A percentile compares a stretch with the other conserved stretches of the same genome.
Conservation (phyloP, 2,888 invertebrate genomes). For the Ligdia adustata region DNA sequence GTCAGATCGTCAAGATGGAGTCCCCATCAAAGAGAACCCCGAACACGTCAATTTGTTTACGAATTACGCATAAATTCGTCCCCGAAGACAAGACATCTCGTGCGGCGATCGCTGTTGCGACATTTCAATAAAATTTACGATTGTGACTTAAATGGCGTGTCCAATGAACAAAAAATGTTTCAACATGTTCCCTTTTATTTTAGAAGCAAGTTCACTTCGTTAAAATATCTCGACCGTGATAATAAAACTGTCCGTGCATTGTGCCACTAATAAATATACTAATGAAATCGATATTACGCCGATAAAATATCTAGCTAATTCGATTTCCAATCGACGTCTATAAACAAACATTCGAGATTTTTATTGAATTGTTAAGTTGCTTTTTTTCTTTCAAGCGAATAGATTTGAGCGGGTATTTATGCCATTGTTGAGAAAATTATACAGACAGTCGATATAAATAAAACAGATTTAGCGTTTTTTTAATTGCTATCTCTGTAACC, state of each 20-base stretch:
- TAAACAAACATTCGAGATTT: constrained; percentile 39
- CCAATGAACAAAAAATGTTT: constrained; percentile 75
- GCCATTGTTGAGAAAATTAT: constrained; percentile 20
- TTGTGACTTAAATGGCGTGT: constrained; percentile 82
- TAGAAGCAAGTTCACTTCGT: constrained; percentile 74
- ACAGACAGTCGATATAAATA: constrained; percentile 4
- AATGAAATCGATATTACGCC: constrained; percentile 64
- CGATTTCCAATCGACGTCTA: constrained; percentile 42
- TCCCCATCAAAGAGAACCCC: constrained; percentile 70
- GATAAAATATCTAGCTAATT: constrained; percentile 46
- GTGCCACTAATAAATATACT: constrained; percentile 62
- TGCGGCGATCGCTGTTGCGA: constrained; percentile 80
- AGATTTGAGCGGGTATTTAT: constrained; percentile 36
- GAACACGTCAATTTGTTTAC: constrained; percentile 82
- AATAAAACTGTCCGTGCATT: constrained; percentile 73
- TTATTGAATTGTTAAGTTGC: constrained; percentile 36
- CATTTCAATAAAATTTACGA: constrained; percentile 84
- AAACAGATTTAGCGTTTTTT: constrained; percentile 14
- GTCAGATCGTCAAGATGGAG: constrained; percentile 71
- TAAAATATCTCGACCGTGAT: constrained; percentile 77
- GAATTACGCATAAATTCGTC: constrained; percentile 84
- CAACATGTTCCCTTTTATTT: constrained; percentile 77
- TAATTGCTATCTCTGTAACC: too few species aligned
- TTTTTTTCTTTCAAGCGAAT: constrained; percentile 33
- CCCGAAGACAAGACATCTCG: constrained; percentile 80